Base-by-base conservation (phyloP, 2,797 vertebrate species). In the Tympanoctomys barrerae region DNA sequence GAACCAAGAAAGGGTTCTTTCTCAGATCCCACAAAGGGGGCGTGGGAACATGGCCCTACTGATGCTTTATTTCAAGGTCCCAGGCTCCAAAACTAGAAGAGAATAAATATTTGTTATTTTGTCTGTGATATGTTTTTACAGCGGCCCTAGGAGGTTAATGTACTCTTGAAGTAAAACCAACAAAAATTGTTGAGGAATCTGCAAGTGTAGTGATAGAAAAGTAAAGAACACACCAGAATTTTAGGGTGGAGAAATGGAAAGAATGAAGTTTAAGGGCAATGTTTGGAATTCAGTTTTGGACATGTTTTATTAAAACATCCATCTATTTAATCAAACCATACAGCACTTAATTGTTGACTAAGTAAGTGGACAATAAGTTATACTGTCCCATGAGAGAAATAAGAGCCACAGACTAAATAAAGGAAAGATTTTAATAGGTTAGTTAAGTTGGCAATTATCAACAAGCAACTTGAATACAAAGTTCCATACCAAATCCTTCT, bases 391-490 rank as follows among this genome's bases (percentile, higher is more conserved):
- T 24, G 21, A 71, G 33, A 79, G 18, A 86, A 79, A 86, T 42
- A 77, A 61, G 42, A 70, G 36, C 22, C 46, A 64, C 31, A 39
- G 22, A 39, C 59, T 93, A 92, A 84, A 42, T 36, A 83, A 85
- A 85, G 36, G 62, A 5, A 16, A 64, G 11, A 36, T 24, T 92
- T 87, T 66, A 85, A 61, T 39, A 24, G n/a, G 68, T 89, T 81
- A 89, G 52, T 83, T 89, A 89, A 94, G 36, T 49, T 91, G 24
- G 9, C 39, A 73, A 88, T 94, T 93, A 78, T 33, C 26, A 84
- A 91, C 6, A 83, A 89, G 79, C n/a, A 54, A 52, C 19, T 71
- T 66, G 22, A 73, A 46, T 36, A 59, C 57, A 68, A 80, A 94
- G 2, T 59, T 46, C 64, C 13, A 59, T 0, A 83, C 49, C 42